Conservation (phyloP, 2,113 vertebrate genomes). For the Etheostoma spectabile region DNA sequence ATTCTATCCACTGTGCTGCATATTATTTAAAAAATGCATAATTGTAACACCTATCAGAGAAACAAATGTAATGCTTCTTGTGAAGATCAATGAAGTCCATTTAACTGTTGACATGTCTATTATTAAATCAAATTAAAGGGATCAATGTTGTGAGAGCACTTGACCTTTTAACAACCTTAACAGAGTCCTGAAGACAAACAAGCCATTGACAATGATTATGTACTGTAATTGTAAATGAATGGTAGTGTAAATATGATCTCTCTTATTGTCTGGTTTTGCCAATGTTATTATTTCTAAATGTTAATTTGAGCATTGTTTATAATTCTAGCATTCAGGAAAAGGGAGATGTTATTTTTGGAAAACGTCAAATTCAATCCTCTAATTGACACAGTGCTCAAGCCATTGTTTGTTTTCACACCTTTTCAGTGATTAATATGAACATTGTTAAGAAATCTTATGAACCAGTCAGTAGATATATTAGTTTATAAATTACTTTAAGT, state of each 20-base stretch:
- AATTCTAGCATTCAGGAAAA: neutral
- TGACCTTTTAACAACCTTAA: constrained; percentile 41
- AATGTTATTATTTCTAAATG: neutral
- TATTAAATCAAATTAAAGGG: constrained; percentile 9
- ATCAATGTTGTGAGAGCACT: neutral
- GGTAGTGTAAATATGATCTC: neutral
- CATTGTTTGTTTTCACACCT: neutral
- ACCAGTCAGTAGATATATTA: neutral
- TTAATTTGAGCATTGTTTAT: neutral
- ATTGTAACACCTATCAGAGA: neutral
- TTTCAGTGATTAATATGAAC: neutral
- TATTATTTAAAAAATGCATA: neutral
- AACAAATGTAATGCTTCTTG: neutral
- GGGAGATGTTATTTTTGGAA: neutral
- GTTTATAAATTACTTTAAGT: neutral
- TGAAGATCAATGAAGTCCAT: neutral
- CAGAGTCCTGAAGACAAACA: constrained; percentile 17
- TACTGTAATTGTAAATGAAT: constrained; percentile 17
- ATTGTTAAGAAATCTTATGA: neutral
- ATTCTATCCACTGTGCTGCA: neutral
- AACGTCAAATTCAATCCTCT: neutral
- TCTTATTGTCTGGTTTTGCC: neutral
- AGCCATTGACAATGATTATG: constrained; percentile 37
- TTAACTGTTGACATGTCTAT: constrained; percentile 5
- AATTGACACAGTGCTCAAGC: neutral